Evolutionary conservation across 2,797 vertebrate genomes (phyloP), one percentile per base, ranked within the genome.

Genomic region (Microctenopoma lineatum): DNA sequence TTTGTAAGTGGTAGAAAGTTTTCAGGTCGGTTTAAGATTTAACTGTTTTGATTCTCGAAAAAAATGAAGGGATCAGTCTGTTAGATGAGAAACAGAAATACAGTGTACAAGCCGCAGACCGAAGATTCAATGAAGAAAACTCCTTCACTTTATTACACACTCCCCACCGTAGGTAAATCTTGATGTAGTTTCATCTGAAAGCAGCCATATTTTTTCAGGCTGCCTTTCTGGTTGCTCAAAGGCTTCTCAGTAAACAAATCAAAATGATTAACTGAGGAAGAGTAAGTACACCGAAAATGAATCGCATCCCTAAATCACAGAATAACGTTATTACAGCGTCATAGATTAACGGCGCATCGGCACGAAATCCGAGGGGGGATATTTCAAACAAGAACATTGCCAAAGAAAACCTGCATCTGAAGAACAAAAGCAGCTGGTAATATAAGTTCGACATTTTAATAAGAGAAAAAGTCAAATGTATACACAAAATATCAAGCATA

Each of bases 1-100:
- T 7, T n/a, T 6, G 7, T 6, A 16, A 44, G 15, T 44, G 42
- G 10, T 13, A 58, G 42, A 34, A 21, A 7, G 16, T 29, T 18
- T 41, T 59, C 62, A 71, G 29, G 47, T 55, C 38, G 21, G 45
- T 53, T 34, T 63, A 13, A n/a, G 18, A 12, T 61, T 65, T 45
- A 38, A 25, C 14, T 62, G 27, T 34, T 15, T 16, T 26, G 53
- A 27, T 51, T 47, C 27, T 52, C 36, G 47, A 10, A 32, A 42
- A 5, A 47, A 8, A 39, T 14, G 15, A 2, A 14, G 26, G 36
- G 1, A 71, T 51, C 25, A 21, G 10, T 67, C 38, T 6, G 7
- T 29, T 4, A 5, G 18, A 29, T 9, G 6, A 29, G 12, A 38
- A 27, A 26, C 42, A 36, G 16, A 39, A 2, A 38, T 38, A 7